Evolutionary conservation across 2,113 vertebrate species (phyloP), one percentile per base, ranked within the genome.

Genomic region (Haplochromis burtoni): DNA sequence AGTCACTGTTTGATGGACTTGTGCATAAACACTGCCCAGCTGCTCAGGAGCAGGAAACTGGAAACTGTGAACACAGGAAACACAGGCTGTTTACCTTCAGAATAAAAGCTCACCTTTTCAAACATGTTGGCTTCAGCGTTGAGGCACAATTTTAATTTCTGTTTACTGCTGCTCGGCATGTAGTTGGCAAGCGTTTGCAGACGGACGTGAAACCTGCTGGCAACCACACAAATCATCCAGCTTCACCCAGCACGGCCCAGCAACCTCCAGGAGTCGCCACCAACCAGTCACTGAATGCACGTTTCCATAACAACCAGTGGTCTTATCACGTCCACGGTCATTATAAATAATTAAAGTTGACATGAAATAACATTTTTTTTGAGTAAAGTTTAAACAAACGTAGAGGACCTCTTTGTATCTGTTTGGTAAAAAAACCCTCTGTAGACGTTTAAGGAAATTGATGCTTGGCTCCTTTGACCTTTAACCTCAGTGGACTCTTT

Each of bases 331-430:
- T 66, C 61, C 61, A 66, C 7, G 33, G 33, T 66, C 61, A 38
- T 66, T 66, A 66, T 66, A 68, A 68, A 21, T 68, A 38, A 68
- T 68, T 68, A 21, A 68, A 21, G 63, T 38, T 68, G 63, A 38
- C 19, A 21, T 38, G 63, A 38, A 68, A 68, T 68, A 68, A 38
- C 33, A 68, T 38, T 68, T 68, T 68, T 38, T 33, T 68, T 68
- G 33, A 66, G 33, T 68, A 21, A 68, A 68, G 4, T 68, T 38
- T 38, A 68, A 68, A 68, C 11, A 5, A 68, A 68, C 0, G 33
- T 68, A 68, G 19, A 38, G 33, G 19, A 13, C 0, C 10, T 66
- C 7, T 38, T 66, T 0, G 1, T 21, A 21, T 66, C 6, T 68
- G 61, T n/a, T 38, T 66, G 63, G 63, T 38, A 8, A 38, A 68